These are phyloP conservation scores for Porites lobata DNA, from an alignment of 92 coral and sea anemone genomes.

Conservation along the genomic window DNA sequence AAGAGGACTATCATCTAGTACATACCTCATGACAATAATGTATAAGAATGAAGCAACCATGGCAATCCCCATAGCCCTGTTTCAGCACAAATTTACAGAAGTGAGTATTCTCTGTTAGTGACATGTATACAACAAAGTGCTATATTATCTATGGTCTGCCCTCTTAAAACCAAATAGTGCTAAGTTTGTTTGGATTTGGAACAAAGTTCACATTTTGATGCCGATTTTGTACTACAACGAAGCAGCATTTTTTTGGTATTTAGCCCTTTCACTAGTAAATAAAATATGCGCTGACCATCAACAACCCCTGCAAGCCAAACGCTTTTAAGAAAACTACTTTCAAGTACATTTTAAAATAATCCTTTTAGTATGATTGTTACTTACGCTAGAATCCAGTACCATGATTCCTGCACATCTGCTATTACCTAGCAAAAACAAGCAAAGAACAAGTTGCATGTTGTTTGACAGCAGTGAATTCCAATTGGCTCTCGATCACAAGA, in stretches of 20 bases:
- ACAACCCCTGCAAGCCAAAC: too few species aligned
- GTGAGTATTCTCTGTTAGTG: background rate
- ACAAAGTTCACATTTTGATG: background rate
- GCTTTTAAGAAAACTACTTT: background rate
- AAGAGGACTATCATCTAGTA: background rate
- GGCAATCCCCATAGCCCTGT: conserved; percentile 95
- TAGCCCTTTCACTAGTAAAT: background rate
- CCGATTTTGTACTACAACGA: too few species aligned
- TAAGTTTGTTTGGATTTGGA: background rate
- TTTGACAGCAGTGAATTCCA: too few species aligned
- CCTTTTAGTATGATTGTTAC: background rate
- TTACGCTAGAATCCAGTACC: conserved; percentile 97
- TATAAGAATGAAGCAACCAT: conserved; percentile 94
- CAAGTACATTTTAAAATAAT: background rate
- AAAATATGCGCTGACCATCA: too few species aligned
- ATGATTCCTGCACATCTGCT: conserved; percentile 91
- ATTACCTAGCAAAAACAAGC: conserved; percentile 65
- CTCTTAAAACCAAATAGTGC: too few species aligned
- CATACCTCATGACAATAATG: conserved; percentile 94
- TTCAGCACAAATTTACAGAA: conserved; percentile 1
- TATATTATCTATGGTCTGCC: too few species aligned
- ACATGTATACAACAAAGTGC: background rate
- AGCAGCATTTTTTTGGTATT: too few species aligned
- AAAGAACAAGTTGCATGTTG: background rate
- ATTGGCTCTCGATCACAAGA: too few species aligned